Evolutionary conservation across 1,140 invertebrate genomes (phyloP).

Genomic region (Laupala kohalensis): DNA sequence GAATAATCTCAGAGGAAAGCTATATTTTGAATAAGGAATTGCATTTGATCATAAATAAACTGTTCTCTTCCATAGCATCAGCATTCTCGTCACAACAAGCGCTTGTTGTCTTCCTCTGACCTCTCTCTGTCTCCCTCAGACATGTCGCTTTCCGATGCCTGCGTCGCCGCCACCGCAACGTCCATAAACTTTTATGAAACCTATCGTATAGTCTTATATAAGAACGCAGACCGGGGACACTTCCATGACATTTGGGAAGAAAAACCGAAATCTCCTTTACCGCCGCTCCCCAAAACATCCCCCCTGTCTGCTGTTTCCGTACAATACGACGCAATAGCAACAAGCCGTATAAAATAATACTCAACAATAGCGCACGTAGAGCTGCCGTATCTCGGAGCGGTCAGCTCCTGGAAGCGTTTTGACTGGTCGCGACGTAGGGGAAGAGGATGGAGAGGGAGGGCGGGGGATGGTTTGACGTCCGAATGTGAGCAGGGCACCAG

Average conservation of each 20-base stretch:
- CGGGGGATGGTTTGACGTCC: no score
- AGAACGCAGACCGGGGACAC: neutral
- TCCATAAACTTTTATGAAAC: neutral
- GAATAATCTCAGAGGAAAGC: no score
- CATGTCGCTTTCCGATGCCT: neutral
- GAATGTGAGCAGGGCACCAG: neutral
- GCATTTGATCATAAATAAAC: no score
- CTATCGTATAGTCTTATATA: neutral
- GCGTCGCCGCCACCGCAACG: neutral
- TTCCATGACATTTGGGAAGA: neutral
- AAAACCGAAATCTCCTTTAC: neutral
- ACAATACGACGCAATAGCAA: neutral
- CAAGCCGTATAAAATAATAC: conserved; percentile 12
- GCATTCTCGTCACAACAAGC: no score
- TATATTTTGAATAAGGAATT: no score
- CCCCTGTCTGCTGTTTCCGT: neutral
- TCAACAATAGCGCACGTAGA: conserved; percentile 3
- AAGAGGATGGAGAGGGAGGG: neutral
- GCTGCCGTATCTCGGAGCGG: conserved; percentile 4
- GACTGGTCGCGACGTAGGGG: neutral
- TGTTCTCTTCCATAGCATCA: no score
- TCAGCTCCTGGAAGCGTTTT: neutral
- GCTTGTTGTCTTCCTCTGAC: no score
- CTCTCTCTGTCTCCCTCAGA: neutral
- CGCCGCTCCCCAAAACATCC: neutral